These are phyloP conservation scores for Semaprochilodus insignis DNA, from an alignment of 2,797 vertebrate species.

Conservation along the genomic window DNA sequence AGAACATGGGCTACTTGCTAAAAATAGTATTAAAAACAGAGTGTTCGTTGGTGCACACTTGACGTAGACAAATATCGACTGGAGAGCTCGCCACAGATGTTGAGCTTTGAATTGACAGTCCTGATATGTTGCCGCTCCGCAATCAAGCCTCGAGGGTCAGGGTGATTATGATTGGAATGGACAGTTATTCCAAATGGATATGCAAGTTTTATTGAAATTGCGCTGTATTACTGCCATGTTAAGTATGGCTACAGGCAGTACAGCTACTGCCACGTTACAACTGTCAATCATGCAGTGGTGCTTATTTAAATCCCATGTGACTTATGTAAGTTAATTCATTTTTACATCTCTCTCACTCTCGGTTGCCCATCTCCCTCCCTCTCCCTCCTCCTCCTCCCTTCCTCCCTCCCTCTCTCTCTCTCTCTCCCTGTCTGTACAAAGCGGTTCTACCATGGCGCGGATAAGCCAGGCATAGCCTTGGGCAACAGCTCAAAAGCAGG, in stretches of 20 bases:
- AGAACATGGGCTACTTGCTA: neutral
- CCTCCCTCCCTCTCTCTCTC: neutral
- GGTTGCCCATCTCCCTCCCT: neutral
- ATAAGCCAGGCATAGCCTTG: slow-evolving; percentile 6
- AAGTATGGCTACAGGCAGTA: slow-evolving; percentile 48
- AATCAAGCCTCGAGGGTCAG: slow-evolving; percentile 28
- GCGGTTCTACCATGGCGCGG: neutral
- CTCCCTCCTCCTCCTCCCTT: neutral
- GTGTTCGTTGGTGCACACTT: slow-evolving; percentile 5
- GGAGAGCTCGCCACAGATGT: slow-evolving; percentile 24
- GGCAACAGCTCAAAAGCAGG: slow-evolving; percentile 9
- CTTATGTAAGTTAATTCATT: slow-evolving; percentile 42
- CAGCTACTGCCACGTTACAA: slow-evolving; percentile 36
- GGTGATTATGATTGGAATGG: slow-evolving; percentile 44
- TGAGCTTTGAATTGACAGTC: slow-evolving; percentile 45
- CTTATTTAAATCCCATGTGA: slow-evolving; percentile 44
- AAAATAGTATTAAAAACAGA: neutral
- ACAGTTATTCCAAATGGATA: slow-evolving; percentile 53
- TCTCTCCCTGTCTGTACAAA: neutral
- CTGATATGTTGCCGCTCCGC: slow-evolving; percentile 36
- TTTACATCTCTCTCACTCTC: slow-evolving; percentile 19
- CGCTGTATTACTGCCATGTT: slow-evolving; percentile 48
- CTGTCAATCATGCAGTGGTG: slow-evolving; percentile 40
- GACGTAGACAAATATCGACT: slow-evolving; percentile 49
- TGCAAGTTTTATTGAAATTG: slow-evolving; percentile 47